A percentile compares a stretch with the other conserved stretches of the same genome.
phyloP scores from a whole-genome alignment of 64 coral and sea anemone species.

The Stichodactyla helianthus region DNA sequence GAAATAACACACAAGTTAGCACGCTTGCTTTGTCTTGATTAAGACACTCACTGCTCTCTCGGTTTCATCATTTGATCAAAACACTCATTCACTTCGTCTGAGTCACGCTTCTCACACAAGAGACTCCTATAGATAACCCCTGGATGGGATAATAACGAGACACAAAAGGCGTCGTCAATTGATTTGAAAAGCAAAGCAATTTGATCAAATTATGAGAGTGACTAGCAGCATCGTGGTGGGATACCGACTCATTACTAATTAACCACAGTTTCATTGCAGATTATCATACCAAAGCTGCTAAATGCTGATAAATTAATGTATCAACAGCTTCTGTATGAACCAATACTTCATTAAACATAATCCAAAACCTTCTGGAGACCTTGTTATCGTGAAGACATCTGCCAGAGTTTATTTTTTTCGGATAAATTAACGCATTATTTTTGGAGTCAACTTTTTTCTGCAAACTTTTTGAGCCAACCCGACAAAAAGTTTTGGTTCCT shows the following conservation, averaged over 20 bases:
- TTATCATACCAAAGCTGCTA: background rate
- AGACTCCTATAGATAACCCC: background rate
- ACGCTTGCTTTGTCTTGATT: background rate
- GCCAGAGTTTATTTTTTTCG: background rate
- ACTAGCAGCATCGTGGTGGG: background rate
- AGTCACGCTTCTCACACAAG: background rate
- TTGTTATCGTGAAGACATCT: background rate
- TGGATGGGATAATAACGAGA: background rate
- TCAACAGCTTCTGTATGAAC: background rate
- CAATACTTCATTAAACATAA: background rate
- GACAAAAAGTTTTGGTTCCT: background rate
- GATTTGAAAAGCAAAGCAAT: background rate
- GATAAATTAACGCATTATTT: background rate
- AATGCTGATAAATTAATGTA: background rate
- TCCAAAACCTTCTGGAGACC: background rate
- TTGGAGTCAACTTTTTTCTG: background rate
- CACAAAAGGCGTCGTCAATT: background rate
- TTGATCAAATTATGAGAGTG: background rate
- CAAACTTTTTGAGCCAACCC: background rate
- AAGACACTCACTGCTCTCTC: background rate
- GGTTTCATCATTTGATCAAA: background rate
- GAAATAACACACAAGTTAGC: background rate
- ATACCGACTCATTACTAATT: background rate
- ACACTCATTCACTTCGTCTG: background rate
- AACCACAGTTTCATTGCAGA: background rate